Percentiles rank a stretch among this genome's conserved stretches.
These are phyloP conservation scores for Drosophila nigricruria DNA, from an alignment of 2,888 invertebrate species.

Conservation along the genomic window DNA sequence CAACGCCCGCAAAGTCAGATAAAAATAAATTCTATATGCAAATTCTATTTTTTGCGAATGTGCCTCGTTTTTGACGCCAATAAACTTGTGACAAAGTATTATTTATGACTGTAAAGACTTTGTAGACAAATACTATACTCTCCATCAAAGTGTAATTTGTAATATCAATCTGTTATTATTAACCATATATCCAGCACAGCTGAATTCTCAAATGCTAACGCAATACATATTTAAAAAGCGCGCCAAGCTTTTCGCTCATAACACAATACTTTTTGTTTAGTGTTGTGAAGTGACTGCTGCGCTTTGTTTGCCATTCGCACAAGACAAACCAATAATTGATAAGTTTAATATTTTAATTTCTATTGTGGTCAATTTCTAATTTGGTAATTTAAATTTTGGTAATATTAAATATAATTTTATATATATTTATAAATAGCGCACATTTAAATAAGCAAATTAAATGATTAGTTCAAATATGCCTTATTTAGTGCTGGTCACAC, in stretches of 20 bases:
- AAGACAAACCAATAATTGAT: not conserved
- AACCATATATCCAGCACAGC: not conserved
- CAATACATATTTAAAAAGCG: conserved; percentile 24
- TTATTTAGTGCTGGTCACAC: conserved; percentile 30
- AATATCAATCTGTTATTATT: not conserved
- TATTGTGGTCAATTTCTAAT: too few species aligned
- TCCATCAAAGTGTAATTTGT: not conserved
- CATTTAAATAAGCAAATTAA: not conserved
- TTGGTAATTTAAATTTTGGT: too few species aligned
- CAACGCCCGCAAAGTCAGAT: conserved; percentile 55
- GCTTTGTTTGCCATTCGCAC: conserved; percentile 15
- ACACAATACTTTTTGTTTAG: conserved; percentile 38
- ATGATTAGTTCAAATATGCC: not conserved
- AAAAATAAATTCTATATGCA: conserved; percentile 64
- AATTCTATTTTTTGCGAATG: conserved; percentile 31
- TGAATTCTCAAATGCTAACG: too few species aligned
- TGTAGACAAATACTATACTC: not conserved
- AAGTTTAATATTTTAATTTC: not conserved
- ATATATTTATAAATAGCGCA: too few species aligned
- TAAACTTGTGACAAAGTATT: conserved; percentile 44
- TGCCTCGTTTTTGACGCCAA: conserved; percentile 30
- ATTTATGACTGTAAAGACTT: conserved; percentile 23
- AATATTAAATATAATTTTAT: not conserved
- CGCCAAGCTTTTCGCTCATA: conserved; percentile 23
- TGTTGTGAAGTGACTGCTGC: conserved; percentile 7